Base-by-base conservation (phyloP, 1,140 invertebrate genomes). In the Neodiprion pinetum region DNA sequence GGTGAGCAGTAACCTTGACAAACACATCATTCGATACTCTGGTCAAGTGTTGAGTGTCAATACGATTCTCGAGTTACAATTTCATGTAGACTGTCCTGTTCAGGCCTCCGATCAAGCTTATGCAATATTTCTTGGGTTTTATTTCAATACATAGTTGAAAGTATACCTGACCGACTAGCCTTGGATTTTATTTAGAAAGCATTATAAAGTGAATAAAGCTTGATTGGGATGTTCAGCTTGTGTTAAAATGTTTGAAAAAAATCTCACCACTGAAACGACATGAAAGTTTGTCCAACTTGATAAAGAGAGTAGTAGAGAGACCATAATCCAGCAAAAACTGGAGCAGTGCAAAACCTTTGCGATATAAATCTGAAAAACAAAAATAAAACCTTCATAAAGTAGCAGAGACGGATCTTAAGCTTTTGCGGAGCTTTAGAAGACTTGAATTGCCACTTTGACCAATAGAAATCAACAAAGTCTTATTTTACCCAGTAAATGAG, bases 261-360 rank as follows among this genome's bases (percentile, higher is more conserved):
- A 17, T 61, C 88, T 91, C 90, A 94, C 94, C 94, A 96, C 85
- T 94, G 93, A 81, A 94, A 94, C 89, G 90, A 92, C 79, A 95
- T 88, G 84, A 96, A 96, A 65, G 91, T 92, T 88, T 95, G 93
- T 28, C 94, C 94, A 77, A 96, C 91, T 89, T 95, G 93, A 78
- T 92, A 94, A 1, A 96, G 78, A 1, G 94, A 96, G 78, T 92
- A 93, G 86, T 96, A 96, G 0, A 94, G 84, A 23, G 91, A 87
- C 94, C 94, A 96, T 12, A 96, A 85, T 48, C 90, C 78, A 21
- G 90, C 88, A 86, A 94, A 95, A n/a, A 90, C 84, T n/a, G 91
- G 87, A 48, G 90, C 84, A 17, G 88, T 90, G 75, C 92, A 93
- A 75, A 92, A 90, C 79, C 88, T 91, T 80, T 91, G 91, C 47